Base-by-base conservation (phyloP, 2,888 invertebrate genomes). In the Acrobeloides nanus region DNA sequence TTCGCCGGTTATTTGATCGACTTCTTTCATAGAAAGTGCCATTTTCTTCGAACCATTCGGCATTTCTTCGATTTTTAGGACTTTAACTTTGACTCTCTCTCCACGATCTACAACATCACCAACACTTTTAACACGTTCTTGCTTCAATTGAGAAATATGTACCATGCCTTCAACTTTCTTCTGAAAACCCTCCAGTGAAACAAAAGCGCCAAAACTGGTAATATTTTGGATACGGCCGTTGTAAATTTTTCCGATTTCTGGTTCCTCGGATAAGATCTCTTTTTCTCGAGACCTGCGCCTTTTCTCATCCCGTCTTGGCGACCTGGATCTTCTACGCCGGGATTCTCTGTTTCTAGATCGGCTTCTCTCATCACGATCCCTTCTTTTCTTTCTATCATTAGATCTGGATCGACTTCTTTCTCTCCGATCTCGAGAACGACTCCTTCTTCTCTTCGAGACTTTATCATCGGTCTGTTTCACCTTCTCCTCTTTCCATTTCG, bases 121-220 rank as follows among this genome's bases (percentile, higher is more conserved):
- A 0, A 93, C 93, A 76, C 86, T 86, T 0, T 86, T 87, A 8
- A 97, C 93, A 51, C 93, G 81, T 35, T 70, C 63, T 23, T 66
- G 59, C 15, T 47, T 53, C 58, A 79, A 73, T 69, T 80, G 79
- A 0, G 95, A 95, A 66, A 97, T 93, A 73, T 99, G 97, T 1
- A 93, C 92, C 0, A 97, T 79, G 0, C 97, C 97, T 75, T 97
- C 97, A 83, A 87, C 87, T 43, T 75, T 81, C 61, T 86, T 84
- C 39, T 83, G 81, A 38, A 97, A 78, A 0, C 92, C 90, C 71
- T 92, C 89, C 20, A 97, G 79, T 76, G 92, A 42, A 42, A 93
- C 89, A 75, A 97, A 97, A 74, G 93, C 93, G 1, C 97, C 97
- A 77, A 95, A 99, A n/a, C 87, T 85, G 43, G 92, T 89, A 59